Evolutionary conservation across 2,888 invertebrate genomes (phyloP), one percentile per base, ranked within the genome.

Genomic region (Thereva unica): DNA sequence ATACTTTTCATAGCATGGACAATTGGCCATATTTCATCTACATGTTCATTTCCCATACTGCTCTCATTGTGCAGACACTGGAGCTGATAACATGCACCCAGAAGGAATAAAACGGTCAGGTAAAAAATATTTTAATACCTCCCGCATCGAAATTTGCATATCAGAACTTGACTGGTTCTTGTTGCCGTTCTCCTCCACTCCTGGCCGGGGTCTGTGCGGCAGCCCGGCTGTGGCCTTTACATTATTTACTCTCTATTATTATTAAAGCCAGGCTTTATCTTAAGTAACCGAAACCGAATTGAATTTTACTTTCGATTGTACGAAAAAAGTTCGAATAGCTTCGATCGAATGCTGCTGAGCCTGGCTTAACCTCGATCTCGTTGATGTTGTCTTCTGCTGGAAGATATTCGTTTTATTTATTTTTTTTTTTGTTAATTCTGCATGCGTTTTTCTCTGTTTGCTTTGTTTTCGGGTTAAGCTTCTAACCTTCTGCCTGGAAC

Each of bases 241-340:
- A 61, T 61, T 61, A 61, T 61, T 61, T 61, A 61, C 61, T 61
- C 37, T 50, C 23, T 23, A 23, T 23, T 23, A 45, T 50, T 61
- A 49, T 50, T 50, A 61, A 23, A 61, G 50, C 23, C 50, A 23
- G 38, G 23, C 53, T 38, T 37, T 53, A 49, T 41, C 63, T 63
- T 50, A 6, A 40, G 63, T 63, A 66, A 66, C 66, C 57, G 67
- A 69, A 67, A 64, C 66, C 57, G 67, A 69, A 67, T 64, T 63
- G 63, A 69, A 69, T 69, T 69, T 67, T 67, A 69, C 69, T 69
- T 69, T 69, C 69, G 59, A 69, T 69, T 69, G 69, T 67, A 50
- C n/a, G 50, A 40, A 61, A 61, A 61, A 61, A 61, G 2, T 23
- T 61, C 61, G 61, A 61, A 61, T 61, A 61, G 40, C 61, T 61